Percentiles rank a stretch among this genome's conserved stretches.
Evolutionary conservation across 1,140 invertebrate species (phyloP).

Genomic region (Platyscapa corneri): DNA sequence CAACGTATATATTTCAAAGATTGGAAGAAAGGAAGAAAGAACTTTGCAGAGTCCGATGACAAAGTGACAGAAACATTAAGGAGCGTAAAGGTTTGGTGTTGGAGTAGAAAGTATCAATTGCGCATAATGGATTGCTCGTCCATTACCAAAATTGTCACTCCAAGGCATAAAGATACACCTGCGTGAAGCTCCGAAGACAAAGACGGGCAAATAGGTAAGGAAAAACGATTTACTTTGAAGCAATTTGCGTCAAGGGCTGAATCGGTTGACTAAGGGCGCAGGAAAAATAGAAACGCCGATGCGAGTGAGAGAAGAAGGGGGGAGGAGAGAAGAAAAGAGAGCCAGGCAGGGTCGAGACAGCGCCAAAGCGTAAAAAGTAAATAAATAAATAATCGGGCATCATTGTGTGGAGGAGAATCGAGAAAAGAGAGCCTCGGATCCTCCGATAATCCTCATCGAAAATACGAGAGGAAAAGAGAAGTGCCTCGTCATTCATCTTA

Average conservation of each 20-base stretch:
- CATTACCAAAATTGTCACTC: neutral
- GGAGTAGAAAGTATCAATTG: neutral
- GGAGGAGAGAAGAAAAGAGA: neutral
- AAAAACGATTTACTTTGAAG: neutral
- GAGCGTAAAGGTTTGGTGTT: neutral
- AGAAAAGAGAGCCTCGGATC: neutral
- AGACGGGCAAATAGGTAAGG: neutral
- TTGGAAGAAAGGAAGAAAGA: neutral
- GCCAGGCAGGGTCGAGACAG: neutral
- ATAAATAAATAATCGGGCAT: conserved; percentile 32
- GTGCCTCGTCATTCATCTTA: conserved; percentile 19
- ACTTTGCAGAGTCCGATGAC: neutral
- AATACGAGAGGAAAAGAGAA: neutral
- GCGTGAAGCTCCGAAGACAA: neutral
- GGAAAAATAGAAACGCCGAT: neutral
- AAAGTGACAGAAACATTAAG: neutral
- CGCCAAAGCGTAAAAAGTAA: neutral
- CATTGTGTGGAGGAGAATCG: neutral
- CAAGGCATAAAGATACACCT: neutral
- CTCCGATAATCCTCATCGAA: neutral
- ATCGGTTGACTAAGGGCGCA: neutral
- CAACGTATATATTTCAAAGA: neutral
- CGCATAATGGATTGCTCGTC: neutral
- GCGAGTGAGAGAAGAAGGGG: neutral
- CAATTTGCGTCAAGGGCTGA: neutral